Evolutionary conservation across 2,113 vertebrate species (phyloP), one percentile per base, ranked within the genome.

Genomic region (Gymnogyps californianus): DNA sequence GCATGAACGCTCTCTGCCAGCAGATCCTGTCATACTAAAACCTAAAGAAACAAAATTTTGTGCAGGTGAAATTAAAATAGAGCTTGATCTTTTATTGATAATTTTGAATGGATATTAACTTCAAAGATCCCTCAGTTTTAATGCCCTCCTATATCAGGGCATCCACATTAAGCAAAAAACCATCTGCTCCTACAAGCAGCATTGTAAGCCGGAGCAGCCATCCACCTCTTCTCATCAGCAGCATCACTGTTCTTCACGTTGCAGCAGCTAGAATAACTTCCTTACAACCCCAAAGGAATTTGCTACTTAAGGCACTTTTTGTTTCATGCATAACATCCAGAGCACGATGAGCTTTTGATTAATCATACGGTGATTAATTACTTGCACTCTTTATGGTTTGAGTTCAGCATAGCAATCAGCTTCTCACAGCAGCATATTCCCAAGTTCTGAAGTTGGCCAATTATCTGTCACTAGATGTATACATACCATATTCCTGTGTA

Each of bases 331-430:
- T 62, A 95, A 70, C 74, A 91, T 19, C 80, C 80, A 84, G 77
- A 81, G 59, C 81, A 52, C 0, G 36, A 92, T 29, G 76, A 85
- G 84, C 69, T 95, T 91, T 87, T 85, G 87, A 89, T 96, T 97
- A 95, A 96, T 96, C 91, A 93, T 76, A 91, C 2, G 7, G 77
- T 94, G 93, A 95, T 96, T 96, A 96, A 96, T 96, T 95, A 94
- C 74, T 71, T 22, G 52, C 72, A 36, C 86, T 76, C 31, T 10
- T 77, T 61, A 57, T 38, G 77, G 70, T 67, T 81, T 13, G 36
- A 62, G 75, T 61, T 93, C 87, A 91, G 93, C 93, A 87, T 2
- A 42, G 92, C 83, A 82, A 89, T 89, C 81, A 87, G 94, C 81
- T 94, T 77, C 84, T 95, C 81, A 16, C 61, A 76, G 89, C 77